A percentile compares a stretch with the other conserved stretches of the same genome.
Evolutionary conservation across 2,888 invertebrate species (phyloP).

Genomic region (Ligdia adustata): DNA sequence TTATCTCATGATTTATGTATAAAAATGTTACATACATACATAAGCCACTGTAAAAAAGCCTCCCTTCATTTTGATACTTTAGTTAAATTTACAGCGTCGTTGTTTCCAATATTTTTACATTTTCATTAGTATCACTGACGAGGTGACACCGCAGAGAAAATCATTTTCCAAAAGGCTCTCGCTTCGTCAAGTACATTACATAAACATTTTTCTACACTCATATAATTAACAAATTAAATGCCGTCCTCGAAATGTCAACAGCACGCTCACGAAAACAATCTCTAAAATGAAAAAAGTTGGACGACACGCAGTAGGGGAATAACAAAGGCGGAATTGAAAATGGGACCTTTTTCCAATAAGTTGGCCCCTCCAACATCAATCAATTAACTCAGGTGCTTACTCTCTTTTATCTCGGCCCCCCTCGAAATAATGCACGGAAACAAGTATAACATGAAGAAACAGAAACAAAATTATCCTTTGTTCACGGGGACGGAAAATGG

Average conservation of each 20-base stretch:
- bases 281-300: constrained; percentile 26
- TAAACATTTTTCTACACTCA: background rate
- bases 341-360: constrained; percentile 51
- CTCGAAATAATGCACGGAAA: constrained; percentile 22
- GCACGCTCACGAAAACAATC: constrained; percentile 14
- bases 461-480: constrained; percentile 22
- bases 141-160: too few species aligned
- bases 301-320: constrained; percentile 36
- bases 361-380: constrained; percentile 55
- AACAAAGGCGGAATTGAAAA: constrained; percentile 50
- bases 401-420: constrained; percentile 47
- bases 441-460: constrained; percentile 16
- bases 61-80: too few species aligned
- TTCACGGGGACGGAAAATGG: constrained; percentile 13
- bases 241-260: constrained; percentile 4
- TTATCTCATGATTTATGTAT: too few species aligned
- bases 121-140: too few species aligned
- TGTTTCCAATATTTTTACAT: too few species aligned
- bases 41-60: too few species aligned
- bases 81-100: too few species aligned
- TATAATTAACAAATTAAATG: constrained; percentile 6
- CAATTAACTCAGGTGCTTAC: constrained; percentile 58
- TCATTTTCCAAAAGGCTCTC: too few species aligned
- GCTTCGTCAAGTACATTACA: too few species aligned
- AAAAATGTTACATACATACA: too few species aligned